Evolutionary conservation across 2,888 invertebrate species (phyloP).

Genomic region (Formica aserva): DNA sequence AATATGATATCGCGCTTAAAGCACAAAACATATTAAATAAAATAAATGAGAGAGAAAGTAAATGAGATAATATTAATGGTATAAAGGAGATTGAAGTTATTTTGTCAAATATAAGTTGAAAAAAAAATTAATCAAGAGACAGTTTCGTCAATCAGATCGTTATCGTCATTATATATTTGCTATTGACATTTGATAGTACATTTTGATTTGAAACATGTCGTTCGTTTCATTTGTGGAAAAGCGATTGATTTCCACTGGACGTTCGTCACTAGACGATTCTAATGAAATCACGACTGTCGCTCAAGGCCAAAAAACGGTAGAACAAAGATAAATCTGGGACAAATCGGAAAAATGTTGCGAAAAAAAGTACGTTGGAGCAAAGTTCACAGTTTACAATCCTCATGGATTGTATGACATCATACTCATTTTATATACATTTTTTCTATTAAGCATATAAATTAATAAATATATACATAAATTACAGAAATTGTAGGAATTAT

Average conservation of each 20-base stretch:
- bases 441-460: background rate
- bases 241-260: conserved; percentile 59
- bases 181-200: background rate
- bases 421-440: background rate
- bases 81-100: background rate
- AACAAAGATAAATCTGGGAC: conserved; percentile 15
- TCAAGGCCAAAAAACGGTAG: conserved; percentile 29
- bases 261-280: conserved; percentile 54
- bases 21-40: background rate
- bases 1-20: background rate
- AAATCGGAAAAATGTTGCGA: background rate
- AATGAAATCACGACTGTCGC: conserved; percentile 53
- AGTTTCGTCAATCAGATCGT: background rate
- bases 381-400: background rate
- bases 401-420: background rate
- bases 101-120: background rate
- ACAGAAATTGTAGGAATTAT: background rate
- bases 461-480: background rate
- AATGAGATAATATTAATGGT: background rate
- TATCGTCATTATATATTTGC: background rate
- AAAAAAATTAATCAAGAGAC: background rate
- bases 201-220: background rate
- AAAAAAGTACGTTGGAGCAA: background rate
- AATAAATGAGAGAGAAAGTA: background rate
- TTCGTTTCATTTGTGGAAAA: conserved; percentile 13